phyloP scores from a whole-genome alignment of 2,888 invertebrate genomes.

The Amblyjoppa fuscipennis region DNA sequence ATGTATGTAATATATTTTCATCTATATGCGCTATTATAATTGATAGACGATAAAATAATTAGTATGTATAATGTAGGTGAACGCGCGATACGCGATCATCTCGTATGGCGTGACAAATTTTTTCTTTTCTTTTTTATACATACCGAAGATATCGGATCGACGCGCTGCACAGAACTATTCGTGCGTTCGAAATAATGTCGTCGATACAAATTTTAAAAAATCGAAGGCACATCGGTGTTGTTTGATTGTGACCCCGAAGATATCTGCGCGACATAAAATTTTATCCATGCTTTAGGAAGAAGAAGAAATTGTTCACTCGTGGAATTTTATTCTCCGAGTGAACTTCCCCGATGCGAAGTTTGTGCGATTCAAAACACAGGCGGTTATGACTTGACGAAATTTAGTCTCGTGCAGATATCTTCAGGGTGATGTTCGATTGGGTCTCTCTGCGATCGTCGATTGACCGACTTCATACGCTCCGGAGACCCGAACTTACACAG shows the following conservation, averaged over 20 bases:
- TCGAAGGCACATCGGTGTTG: slow-evolving; percentile 77
- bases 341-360: too few relatives aligned
- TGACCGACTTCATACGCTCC: slow-evolving; percentile 13
- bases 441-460: slow-evolving; percentile 19
- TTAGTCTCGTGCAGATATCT: too few relatives aligned
- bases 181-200: slow-evolving; percentile 37
- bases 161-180: slow-evolving; percentile 22
- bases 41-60: slow-evolving; percentile 60
- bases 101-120: slow-evolving; percentile 47
- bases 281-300: neutral
- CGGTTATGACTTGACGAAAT: too few relatives aligned
- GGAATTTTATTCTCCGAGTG: too few relatives aligned
- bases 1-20: slow-evolving; percentile 60
- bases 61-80: slow-evolving; percentile 50
- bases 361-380: too few relatives aligned
- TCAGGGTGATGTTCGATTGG: slow-evolving; percentile 56
- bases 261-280: too few relatives aligned
- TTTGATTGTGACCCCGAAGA: neutral
- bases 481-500: slow-evolving; percentile 39
- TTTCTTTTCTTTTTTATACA: slow-evolving; percentile 8
- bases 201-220: slow-evolving; percentile 58
- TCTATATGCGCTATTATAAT: slow-evolving; percentile 54
- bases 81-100: neutral
- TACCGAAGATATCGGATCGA: slow-evolving; percentile 2
- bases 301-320: too few relatives aligned